Evolutionary conservation across 1,140 invertebrate genomes (phyloP), one percentile per base, ranked within the genome.

Genomic region (Orchestia grillus): DNA sequence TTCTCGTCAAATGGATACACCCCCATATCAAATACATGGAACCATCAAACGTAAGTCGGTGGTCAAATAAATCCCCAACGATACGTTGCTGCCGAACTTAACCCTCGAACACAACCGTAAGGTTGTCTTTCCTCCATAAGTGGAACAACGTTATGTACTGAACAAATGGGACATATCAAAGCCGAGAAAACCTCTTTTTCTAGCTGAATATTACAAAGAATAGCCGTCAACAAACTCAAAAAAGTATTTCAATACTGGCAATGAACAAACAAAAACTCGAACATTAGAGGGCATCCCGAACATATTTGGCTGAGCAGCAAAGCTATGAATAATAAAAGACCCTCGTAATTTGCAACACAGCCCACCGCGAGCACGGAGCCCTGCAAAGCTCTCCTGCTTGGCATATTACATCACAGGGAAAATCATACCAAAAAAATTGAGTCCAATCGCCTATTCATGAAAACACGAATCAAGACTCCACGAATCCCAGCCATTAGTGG

Each of bases 391-490:
- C 43, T 44, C 41, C 16, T 92, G 40, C 23, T 40, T 44, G 40
- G 92, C 40, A 94, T 44, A 94, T 94, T 94, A 94, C 44, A 94
- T 94, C 92, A 94, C 41, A 45, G 44, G 47, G 92, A n/a, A 94
- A 94, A 94, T 94, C 92, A 94, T 4, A n/a, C 8, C 92, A 23
- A 40, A 94, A 94, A 94, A 94, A 94, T 94, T 94, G 43, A 94
- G 19, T 94, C 92, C 92, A 94, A 94, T 94, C 92, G 92, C 92
- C 43, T 94, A 94, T 94, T 94, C 92, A 94, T 94, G 92, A 94
- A 94, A 94, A 94, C 92, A 94, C 16, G 92, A 94, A 94, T 94
- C 92, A n/a, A 45, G 44, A 44, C 19, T 45, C 40, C 44, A 94
- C 92, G 44, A 94, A 94, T 94, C 92, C 92, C 44, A 47, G 43